Base-by-base conservation (phyloP, 1,140 invertebrate species). In the Eciton burchellii region DNA sequence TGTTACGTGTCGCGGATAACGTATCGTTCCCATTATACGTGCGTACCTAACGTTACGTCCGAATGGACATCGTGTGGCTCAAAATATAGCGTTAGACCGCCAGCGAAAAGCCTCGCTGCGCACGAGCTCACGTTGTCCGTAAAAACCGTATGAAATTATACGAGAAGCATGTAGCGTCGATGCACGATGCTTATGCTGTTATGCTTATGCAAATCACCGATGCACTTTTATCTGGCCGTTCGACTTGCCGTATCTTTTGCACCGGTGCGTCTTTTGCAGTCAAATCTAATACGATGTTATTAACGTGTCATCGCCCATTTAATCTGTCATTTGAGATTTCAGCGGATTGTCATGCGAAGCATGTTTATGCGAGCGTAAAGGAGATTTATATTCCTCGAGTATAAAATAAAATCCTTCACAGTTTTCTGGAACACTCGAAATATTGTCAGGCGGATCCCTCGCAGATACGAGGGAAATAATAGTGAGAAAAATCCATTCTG, bases 11-110 rank as follows among this genome's bases (percentile, higher is more conserved):
- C 89, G 86, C 73, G 86, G 84, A 88, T 79, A 87, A 90, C 88
- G 89, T 90, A 90, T 90, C 84, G 87, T 88, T 88, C 83, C 86
- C 89, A 90, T 89, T 90, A 90, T 85, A 84, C 81, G 76, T 79
- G 24, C 84, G 56, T 62, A 72, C 57, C 54, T 77, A 87, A 79
- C 81, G 84, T 74, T 60, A 29, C 66, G 43, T 47, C 45, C 85
- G 62, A 66, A 79, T 84, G 87, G 87, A 88, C 85, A 87, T 84
- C 70, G 73, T 71, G 74, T 56, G 52, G 47, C 54, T 52, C 73
- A 54, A 83, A 86, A 79, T 79, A 68, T 79, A 79, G 74, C 8
- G 62, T 77, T 68, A 77, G 62, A n/a, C 45, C 52, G 9, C 29
- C 24, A 65, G 24, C 43, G 62, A 11, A 54, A 54, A 70, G n/a